Evolutionary conservation across 2,113 vertebrate genomes (phyloP), one percentile per base, ranked within the genome.

Genomic region (Cynopterus brachyotis): DNA sequence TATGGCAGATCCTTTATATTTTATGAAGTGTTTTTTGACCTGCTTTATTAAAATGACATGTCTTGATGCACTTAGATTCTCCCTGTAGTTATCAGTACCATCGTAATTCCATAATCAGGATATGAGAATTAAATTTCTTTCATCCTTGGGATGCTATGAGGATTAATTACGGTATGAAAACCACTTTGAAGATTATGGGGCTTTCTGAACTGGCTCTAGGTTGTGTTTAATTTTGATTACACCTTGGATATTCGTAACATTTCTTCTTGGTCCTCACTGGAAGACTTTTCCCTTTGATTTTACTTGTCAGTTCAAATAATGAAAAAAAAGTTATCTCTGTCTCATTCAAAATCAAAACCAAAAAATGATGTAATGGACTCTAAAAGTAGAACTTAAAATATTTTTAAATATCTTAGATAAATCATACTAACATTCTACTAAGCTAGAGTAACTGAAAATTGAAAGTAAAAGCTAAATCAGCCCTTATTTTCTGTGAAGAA

Each of bases 121-220:
- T 32, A 70, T 81, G 55, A 90, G 13, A 88, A 55, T 92, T 92
- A 82, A 59, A 85, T 87, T 85, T 92, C 50, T 90, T 92, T 94
- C 28, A 83, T 94, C 37, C 32, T 60, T 72, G 32, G 30, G 42
- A 70, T 81, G 19, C 37, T 24, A 66, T 45, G 13, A 80, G 42
- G 32, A 93, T 94, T 87, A 91, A 72, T 95, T 94, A 93, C 85
- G 82, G n/a, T 78, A 16, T 93, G 70, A 91, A 89, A 91, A 97
- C 62, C n/a, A 81, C 55, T 89, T 89, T 82, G 60, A 97, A 95
- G 62, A 93, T 64, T 72, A 60, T 57, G 91, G 67, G 88, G 47
- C 45, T 75, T 91, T 67, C 66, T 85, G 70, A 91, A 86, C 12
- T 97, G 66, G 30, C 80, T 64, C 24, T 83, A 69, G 32, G 4